Evolutionary conservation across 2,888 invertebrate genomes (phyloP).

Genomic region (Ceriagrion tenellum): DNA sequence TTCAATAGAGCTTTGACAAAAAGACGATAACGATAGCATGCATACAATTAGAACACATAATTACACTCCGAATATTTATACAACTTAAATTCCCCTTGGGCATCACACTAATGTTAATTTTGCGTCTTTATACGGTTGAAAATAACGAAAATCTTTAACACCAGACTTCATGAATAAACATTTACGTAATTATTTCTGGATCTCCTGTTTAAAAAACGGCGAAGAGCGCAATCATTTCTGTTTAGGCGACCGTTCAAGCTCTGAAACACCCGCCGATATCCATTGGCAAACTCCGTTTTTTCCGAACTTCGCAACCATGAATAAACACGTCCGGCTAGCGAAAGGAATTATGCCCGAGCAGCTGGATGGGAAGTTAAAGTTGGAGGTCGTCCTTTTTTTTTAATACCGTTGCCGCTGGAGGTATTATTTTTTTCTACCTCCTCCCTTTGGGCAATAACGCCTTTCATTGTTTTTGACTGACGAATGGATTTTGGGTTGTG

Average conservation of each 20-base stretch:
- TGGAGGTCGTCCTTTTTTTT: not conserved
- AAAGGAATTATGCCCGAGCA: not conserved
- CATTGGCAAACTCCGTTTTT: not conserved
- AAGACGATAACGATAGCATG: no score
- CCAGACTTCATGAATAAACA: no score
- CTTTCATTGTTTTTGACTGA: slow-evolving; percentile 39
- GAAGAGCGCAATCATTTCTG: not conserved
- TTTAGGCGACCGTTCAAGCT: not conserved
- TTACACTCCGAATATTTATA: no score
- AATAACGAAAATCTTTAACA: no score
- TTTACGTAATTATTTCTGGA: no score
- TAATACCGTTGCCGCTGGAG: not conserved
- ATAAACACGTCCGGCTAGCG: slow-evolving; percentile 1
- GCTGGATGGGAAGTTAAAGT: not conserved
- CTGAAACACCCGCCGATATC: not conserved
- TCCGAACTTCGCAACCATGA: slow-evolving; percentile 18
- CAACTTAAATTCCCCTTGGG: no score
- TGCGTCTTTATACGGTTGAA: no score
- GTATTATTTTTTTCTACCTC: not conserved
- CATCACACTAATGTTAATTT: no score
- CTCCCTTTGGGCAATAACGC: not conserved
- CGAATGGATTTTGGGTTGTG: slow-evolving; percentile 31
- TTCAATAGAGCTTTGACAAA: no score
- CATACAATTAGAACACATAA: no score
- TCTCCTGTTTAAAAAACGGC: not conserved